phyloP scores from a whole-genome alignment of 2,888 invertebrate species.

The Platycheirus albimanus region DNA sequence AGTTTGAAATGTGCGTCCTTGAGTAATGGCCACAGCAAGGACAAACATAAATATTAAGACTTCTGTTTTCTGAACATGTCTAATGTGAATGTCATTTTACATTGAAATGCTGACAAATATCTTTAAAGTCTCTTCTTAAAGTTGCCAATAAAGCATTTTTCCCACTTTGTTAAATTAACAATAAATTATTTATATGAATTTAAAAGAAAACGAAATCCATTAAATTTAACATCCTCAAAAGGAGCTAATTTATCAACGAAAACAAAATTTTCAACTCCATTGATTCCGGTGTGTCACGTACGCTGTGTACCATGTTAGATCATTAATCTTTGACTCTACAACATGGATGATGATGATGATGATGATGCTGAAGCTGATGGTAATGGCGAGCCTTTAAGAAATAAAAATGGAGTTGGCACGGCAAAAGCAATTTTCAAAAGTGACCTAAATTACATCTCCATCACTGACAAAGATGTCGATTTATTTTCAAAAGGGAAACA shows the following conservation, averaged over 20 bases:
- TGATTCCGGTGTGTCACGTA: conserved; percentile 54
- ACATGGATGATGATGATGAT: background rate
- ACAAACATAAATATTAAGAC: too few relatives aligned
- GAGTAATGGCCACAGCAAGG: too few relatives aligned
- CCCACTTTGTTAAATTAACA: too few relatives aligned
- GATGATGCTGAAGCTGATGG: background rate
- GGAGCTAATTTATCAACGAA: conserved; percentile 22
- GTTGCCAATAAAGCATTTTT: too few relatives aligned
- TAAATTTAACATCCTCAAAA: too few relatives aligned
- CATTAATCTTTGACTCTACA: conserved; percentile 54
- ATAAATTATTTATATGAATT: too few relatives aligned
- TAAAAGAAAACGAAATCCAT: too few relatives aligned
- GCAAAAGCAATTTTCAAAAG: conserved; percentile 55
- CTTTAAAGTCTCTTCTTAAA: too few relatives aligned
- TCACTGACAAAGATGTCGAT: conserved; percentile 57
- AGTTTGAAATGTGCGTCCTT: too few relatives aligned
- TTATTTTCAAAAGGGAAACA: conserved; percentile 27
- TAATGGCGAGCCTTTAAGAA: conserved; percentile 11
- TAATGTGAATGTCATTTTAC: too few relatives aligned
- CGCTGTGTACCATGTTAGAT: conserved; percentile 48
- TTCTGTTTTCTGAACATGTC: too few relatives aligned
- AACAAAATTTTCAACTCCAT: conserved; percentile 52
- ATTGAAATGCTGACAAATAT: too few relatives aligned
- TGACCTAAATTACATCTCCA: conserved; percentile 60
- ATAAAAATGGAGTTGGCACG: conserved; percentile 34